Evolutionary conservation across 2,888 invertebrate genomes (phyloP).

Genomic region (Aspidapion aeneum): DNA sequence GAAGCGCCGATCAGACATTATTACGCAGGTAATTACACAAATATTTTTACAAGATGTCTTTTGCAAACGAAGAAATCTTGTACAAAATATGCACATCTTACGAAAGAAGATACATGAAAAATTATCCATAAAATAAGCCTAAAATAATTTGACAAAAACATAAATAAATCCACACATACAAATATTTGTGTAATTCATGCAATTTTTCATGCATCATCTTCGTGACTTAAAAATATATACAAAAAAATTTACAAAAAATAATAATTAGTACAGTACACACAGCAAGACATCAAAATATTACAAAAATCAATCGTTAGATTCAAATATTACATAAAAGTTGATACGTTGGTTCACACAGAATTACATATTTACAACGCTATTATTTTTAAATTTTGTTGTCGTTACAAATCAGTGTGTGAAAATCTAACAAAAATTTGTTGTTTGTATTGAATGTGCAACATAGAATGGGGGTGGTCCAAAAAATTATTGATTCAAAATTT

Average conservation of each 20-base stretch:
- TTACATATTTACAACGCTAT: too few species aligned
- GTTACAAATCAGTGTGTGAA: too few species aligned
- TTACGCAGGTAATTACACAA: slow-evolving; percentile 28
- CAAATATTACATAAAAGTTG: too few species aligned
- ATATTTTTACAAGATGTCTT: background rate
- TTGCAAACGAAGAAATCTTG: background rate
- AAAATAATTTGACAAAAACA: too few species aligned
- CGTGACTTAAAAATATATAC: slow-evolving; percentile 12
- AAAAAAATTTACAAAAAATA: slow-evolving; percentile 23
- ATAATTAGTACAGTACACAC: slow-evolving; percentile 41
- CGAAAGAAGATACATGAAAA: background rate
- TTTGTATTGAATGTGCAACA: too few species aligned
- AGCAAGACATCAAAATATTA: slow-evolving; percentile 34
- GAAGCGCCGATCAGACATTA: slow-evolving; percentile 54
- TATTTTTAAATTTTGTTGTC: too few species aligned
- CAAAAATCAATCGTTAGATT: too few species aligned
- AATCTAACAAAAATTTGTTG: too few species aligned
- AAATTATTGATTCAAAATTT: too few species aligned
- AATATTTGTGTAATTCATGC: background rate
- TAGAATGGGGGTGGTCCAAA: too few species aligned
- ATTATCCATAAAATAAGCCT: background rate
- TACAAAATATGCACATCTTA: background rate
- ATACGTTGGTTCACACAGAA: too few species aligned
- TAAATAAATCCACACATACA: background rate
- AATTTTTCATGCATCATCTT: background rate